These are phyloP conservation scores for Microplitis mediator DNA, from an alignment of 1,140 invertebrate genomes.

Conservation along the genomic window DNA sequence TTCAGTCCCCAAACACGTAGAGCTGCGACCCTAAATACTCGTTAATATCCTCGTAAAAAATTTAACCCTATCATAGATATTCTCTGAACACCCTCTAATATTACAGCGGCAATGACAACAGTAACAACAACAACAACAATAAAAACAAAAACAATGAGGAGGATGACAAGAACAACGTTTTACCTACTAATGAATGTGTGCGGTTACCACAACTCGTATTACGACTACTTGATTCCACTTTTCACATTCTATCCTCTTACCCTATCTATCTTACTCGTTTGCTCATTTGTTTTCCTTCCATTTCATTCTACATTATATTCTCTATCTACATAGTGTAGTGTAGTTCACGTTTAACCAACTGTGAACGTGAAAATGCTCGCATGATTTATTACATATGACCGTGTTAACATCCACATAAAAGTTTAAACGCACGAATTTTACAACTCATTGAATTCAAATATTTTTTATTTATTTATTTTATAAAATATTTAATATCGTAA, in stretches of 20 bases:
- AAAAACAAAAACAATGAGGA: no score
- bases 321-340: background rate
- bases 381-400: slow-evolving; percentile 13
- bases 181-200: background rate
- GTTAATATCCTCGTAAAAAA: slow-evolving; percentile 24
- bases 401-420: slow-evolving; percentile 14
- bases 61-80: slow-evolving; percentile 7
- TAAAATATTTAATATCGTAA: background rate
- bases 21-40: slow-evolving; percentile 16
- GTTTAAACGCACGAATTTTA: slow-evolving; percentile 18
- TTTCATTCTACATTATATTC: background rate
- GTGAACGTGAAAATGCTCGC: slow-evolving; percentile 9
- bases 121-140: no score
- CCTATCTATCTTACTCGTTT: background rate
- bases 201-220: background rate
- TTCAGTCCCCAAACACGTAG: slow-evolving; percentile 10
- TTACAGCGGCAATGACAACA: background rate
- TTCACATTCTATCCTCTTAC: background rate
- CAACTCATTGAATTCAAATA: slow-evolving; percentile 2
- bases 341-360: background rate
- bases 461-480: background rate
- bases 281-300: background rate
- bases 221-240: slow-evolving; percentile 11
- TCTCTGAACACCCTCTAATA: background rate
- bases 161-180: no score